These are phyloP conservation scores for Podiceps cristatus DNA, from an alignment of 2,113 vertebrate genomes.

Conservation along the genomic window DNA sequence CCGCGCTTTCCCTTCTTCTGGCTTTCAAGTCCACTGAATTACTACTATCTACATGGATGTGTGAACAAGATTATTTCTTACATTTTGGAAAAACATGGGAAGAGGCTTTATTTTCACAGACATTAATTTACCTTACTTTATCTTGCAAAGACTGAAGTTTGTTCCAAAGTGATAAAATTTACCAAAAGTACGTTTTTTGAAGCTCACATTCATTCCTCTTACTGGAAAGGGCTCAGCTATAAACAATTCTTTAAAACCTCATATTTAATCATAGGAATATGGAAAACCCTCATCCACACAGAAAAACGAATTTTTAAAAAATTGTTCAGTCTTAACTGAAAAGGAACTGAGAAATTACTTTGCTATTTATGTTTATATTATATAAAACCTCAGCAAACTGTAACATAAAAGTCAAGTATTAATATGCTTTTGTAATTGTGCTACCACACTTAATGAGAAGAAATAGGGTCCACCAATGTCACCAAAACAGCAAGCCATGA, in stretches of 20 bases:
- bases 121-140: background rate
- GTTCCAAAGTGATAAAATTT: background rate
- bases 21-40: background rate
- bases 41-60: background rate
- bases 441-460: background rate
- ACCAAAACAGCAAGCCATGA: background rate
- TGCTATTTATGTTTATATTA: background rate
- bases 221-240: background rate
- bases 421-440: background rate
- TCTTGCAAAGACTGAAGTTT: background rate
- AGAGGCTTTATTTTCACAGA: constrained; percentile 44
- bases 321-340: background rate
- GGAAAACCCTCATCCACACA: background rate
- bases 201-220: constrained; percentile 37
- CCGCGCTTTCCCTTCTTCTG: background rate
- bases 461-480: background rate
- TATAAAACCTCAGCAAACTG: background rate
- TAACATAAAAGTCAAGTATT: background rate
- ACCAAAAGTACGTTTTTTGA: background rate
- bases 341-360: background rate
- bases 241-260: background rate
- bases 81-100: background rate
- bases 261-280: background rate
- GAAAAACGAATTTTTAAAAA: background rate
- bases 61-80: background rate